Conservation (phyloP, 2,888 invertebrate genomes). For the Alitta virens region DNA sequence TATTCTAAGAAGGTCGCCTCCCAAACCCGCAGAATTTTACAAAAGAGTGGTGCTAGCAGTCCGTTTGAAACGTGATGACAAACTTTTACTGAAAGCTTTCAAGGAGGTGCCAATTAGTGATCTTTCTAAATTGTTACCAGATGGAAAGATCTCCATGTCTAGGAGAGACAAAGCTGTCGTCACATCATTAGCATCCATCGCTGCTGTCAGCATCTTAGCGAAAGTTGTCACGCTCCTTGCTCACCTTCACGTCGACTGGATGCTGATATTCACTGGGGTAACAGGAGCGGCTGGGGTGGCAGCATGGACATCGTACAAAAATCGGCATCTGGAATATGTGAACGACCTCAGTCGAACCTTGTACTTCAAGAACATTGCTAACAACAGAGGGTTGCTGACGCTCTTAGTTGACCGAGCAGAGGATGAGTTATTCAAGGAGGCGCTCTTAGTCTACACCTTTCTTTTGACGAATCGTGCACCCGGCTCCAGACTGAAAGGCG, state of each 20-base stretch:
- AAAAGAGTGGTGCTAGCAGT: slow-evolving; percentile 53
- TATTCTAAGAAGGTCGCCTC: slow-evolving; percentile 14
- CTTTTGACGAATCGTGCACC: slow-evolving; percentile 42
- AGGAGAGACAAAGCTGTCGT: slow-evolving; percentile 41
- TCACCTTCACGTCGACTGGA: slow-evolving; percentile 39
- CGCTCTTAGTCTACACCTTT: slow-evolving; percentile 47
- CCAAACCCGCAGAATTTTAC: slow-evolving; percentile 39
- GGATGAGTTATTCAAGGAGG: slow-evolving; percentile 54
- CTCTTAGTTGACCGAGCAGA: slow-evolving; percentile 52
- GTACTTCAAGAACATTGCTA: slow-evolving; percentile 54
- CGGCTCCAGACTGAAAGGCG: slow-evolving; percentile 17
- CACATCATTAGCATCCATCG: slow-evolving; percentile 32
- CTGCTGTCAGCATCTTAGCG: slow-evolving; percentile 38
- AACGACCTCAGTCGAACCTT: slow-evolving; percentile 44
- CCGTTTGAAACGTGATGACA: slow-evolving; percentile 49
- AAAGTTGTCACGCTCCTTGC: slow-evolving; percentile 45
- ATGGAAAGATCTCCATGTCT: slow-evolving; percentile 46
- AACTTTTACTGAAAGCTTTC: slow-evolving; percentile 53
- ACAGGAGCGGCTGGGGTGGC: slow-evolving; percentile 36
- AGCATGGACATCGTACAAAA: slow-evolving; percentile 42
- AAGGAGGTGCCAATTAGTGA: slow-evolving; percentile 51
- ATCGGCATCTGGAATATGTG: slow-evolving; percentile 44
- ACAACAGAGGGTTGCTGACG: slow-evolving; percentile 50
- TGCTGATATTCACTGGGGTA: slow-evolving; percentile 37
- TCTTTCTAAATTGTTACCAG: slow-evolving; percentile 50